Base-by-base conservation (phyloP, 2,888 invertebrate species). In the Octodonta nipae region DNA sequence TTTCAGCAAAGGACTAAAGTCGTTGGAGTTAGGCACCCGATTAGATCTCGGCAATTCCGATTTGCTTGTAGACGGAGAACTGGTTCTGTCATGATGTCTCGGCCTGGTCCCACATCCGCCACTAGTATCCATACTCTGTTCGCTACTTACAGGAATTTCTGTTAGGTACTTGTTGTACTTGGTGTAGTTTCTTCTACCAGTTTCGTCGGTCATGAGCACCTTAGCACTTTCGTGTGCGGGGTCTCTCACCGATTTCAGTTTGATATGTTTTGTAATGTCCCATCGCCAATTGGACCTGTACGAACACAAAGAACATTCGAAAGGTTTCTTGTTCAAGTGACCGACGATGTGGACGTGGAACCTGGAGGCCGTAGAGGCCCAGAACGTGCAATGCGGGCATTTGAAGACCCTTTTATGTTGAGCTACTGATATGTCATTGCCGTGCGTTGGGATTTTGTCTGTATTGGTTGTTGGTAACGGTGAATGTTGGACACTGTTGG, bases 251-350 rank as follows among this genome's bases (percentile, higher is more conserved):
- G 84, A 81, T 66, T 88, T 89, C 49, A 89, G 67, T 52, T 87
- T 81, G 43, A 93, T 91, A 60, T 95, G 95, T 60, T 93, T 88
- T 14, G 88, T 87, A 38, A 93, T 88, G 64, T 93, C 93, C 86
- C 91, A 92, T 42, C 91, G 75, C 91, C 92, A 93, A 57, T 93
- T 93, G 15, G 91, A 91, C 47, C 87, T 78, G 56, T 91, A 88
- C 32, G 85, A 80, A 64, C 93, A 95, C 10, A 86, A 68, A 1
- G 92, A 91, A 64, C 95, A 95, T 62, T 91, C 87, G 60, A 91
- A 95, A 1, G 92, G 92, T 55, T 89, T 87, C 55, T 84, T 83
- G 60, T 89, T 89, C 44, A 87, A 68, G 61, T 91, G 91, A 2
- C 88, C 88, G 7, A 89, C 88, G 46, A 89, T 87, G 60, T 91